Evolutionary conservation across 2,797 vertebrate species (phyloP), one percentile per base, ranked within the genome.

Genomic region (Garrulus glandarius): DNA sequence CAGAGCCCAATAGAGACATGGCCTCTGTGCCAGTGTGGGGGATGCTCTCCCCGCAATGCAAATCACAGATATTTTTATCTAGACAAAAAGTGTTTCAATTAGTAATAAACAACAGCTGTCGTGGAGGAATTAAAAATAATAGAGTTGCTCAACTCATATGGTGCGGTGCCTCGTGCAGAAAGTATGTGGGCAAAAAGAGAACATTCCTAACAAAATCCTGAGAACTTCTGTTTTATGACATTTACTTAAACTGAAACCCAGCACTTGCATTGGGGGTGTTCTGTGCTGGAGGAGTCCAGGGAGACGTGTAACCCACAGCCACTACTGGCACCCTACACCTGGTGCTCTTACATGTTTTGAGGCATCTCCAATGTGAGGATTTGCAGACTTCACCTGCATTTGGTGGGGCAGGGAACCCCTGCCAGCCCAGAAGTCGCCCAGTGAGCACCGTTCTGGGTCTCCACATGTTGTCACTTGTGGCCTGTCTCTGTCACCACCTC

Each of bases 61-160:
- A 83, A 84, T 75, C 53, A 10, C 43, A 5, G 87, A 61, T 60
- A 81, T 72, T 94, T 94, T 89, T 57, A 86, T 81, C 77, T 36
- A 78, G 83, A 81, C 83, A 75, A 74, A 88, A 89, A 89, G 72
- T 22, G 74, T 69, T 93, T 93, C 77, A 84, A 69, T 95, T 86
- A 84, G 86, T 53, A 65, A 91, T 81, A 95, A 95, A 90, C 83
- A 96, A 61, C 92, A 88, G 95, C 92, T 94, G 95, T 59, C 2
- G 0, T 59, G 67, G 67, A 59, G 78, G 71, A 95, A 90, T 92
- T 90, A 72, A 95, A 94, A 96, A 72, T 65, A 89, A 46, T 75
- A 29, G 59, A 79, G 83, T 79, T 94, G 93, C 74, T 96, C 83
- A 79, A 72, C 85, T 96, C 21, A 1, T 61, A 41, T 69, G 83